Conservation (phyloP, 1,140 invertebrate genomes). For the Papilio aristodemus region DNA sequence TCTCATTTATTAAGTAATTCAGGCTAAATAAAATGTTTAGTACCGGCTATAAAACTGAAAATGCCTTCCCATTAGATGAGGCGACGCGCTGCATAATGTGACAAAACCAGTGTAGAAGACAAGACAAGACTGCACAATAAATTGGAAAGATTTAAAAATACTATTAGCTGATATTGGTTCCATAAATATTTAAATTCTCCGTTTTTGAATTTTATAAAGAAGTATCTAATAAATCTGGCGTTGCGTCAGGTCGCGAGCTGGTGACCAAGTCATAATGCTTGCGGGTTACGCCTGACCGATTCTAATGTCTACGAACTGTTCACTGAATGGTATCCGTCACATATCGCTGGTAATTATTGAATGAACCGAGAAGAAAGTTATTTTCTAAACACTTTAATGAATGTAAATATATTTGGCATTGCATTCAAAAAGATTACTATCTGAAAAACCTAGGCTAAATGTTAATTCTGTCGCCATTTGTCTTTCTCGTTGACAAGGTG, state of each 20-base stretch:
- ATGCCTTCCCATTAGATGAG: not conserved
- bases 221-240: no score
- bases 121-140: no score
- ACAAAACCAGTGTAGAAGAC: not conserved
- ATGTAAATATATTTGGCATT: not conserved
- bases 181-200: no score
- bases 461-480: not conserved
- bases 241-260: no score
- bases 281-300: no score
- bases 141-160: no score
- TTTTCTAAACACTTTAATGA: not conserved
- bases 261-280: no score
- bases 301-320: no score
- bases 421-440: not conserved
- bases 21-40: constrained; percentile 18
- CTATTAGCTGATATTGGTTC: not conserved
- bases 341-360: not conserved
- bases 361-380: not conserved
- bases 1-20: not conserved
- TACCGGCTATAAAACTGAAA: constrained; percentile 1
- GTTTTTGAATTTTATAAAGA: no score
- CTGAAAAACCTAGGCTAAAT: not conserved
- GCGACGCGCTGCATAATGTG: not conserved
- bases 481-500: constrained; percentile 3
- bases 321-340: no score